phyloP scores from a whole-genome alignment of 2,113 vertebrate species.

The Mus spicilegus region DNA sequence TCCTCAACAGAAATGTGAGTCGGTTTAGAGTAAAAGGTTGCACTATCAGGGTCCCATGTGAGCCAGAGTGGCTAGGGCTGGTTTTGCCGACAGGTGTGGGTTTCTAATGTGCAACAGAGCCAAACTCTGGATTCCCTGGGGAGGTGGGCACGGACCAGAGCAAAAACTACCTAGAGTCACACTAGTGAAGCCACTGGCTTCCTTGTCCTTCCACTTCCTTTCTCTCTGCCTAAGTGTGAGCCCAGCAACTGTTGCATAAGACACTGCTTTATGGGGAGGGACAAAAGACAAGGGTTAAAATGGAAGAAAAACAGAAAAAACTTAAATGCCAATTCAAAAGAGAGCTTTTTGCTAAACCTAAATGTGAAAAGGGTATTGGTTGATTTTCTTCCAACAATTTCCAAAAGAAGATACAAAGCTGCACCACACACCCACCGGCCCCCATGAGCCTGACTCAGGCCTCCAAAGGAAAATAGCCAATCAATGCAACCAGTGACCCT shows the following conservation, averaged over 20 bases:
- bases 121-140: conserved; percentile 15
- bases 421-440: neutral
- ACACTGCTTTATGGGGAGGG: neutral
- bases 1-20: neutral
- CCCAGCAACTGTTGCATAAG: neutral
- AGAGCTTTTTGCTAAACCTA: conserved; percentile 14
- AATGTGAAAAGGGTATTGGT: neutral
- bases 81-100: conserved; percentile 16
- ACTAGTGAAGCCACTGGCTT: neutral
- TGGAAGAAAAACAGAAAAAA: conserved; percentile 46
- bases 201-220: neutral
- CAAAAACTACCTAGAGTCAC: conserved; percentile 12
- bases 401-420: conserved; percentile 19
- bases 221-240: neutral
- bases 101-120: conserved; percentile 39
- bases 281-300: conserved; percentile 46
- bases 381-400: neutral
- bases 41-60: neutral
- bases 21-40: neutral
- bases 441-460: neutral
- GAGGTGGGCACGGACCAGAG: neutral
- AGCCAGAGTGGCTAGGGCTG: conserved; percentile 4
- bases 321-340: conserved; percentile 33
- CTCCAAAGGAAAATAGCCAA: neutral
- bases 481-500: neutral